Base-by-base conservation (phyloP, 2,888 invertebrate genomes). In the Axea sp. region DNA sequence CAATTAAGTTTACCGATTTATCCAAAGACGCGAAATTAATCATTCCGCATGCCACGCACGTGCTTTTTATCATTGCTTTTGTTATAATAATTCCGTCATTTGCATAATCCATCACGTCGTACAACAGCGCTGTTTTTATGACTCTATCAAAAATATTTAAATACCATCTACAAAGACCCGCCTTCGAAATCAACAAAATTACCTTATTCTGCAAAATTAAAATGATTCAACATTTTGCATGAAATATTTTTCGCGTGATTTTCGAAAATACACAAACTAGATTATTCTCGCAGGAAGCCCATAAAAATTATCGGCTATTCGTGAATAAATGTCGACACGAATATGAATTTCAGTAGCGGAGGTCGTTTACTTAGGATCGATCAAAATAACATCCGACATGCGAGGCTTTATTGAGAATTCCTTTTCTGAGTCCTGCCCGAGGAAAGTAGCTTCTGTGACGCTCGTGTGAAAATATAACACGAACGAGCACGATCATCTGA, bases 311-410 rank as follows among this genome's bases (percentile, higher is more conserved):
- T 55, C 45, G 43, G 22, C 37, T 24, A 28, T 55, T 45, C 45
- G 30, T 37, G 47, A 39, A 55, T 37, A 55, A 65, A 53, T 15
- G 35, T 64, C 51, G 64, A 65, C 35, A 43, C 45, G 64, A 65
- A 64, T 64, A 53, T 64, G 51, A 64, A 65, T 55, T 65, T 65
- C 47, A 35, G 45, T 26, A 28, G 45, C 45, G 7, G 26, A 37
- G 43, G 55, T 55, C 55, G 65, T 65, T 65, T 65, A 45, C 65
- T 55, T 55, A 65, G 55, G 65, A 55, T 65, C 65, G 45, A 65
- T 65, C 47, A 65, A 47, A 55, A 47, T 55, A 65, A 65, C 53
- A 64, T 64, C 64, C 64, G 64, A 64, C 64, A 65, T 53, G 64
- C 43, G 45, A 45, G 55, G 55, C 47, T 41, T 65, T 53, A 55